A percentile compares a stretch with the other conserved stretches of the same genome.
These are phyloP conservation scores for Noctua pronuba DNA, from an alignment of 2,888 invertebrate genomes.

Conservation along the genomic window DNA sequence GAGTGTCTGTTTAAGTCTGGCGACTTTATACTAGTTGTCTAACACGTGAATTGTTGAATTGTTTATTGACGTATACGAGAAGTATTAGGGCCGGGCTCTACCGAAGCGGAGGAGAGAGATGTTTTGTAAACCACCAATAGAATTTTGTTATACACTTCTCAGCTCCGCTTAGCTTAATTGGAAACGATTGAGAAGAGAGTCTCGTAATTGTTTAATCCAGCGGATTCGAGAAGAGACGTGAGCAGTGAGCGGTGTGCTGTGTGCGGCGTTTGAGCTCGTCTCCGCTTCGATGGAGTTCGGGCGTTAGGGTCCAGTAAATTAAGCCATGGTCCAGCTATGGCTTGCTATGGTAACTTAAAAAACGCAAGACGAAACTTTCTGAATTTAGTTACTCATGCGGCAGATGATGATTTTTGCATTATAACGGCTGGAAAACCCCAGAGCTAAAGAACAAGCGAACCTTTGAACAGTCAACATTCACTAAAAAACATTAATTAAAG, in stretches of 20 bases:
- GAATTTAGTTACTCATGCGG: neutral
- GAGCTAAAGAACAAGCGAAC: slow-evolving; percentile 7
- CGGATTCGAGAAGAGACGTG: too few species aligned
- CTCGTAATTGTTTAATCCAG: too few species aligned
- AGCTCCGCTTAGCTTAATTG: too few species aligned
- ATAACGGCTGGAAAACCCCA: neutral
- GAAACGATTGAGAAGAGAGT: too few species aligned
- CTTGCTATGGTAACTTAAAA: neutral
- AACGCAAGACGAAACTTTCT: neutral
- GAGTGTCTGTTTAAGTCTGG: neutral
- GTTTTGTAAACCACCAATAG: too few species aligned
- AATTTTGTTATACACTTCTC: too few species aligned
- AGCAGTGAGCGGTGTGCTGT: too few species aligned
- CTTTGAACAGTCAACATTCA: neutral
- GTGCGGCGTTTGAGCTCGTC: too few species aligned
- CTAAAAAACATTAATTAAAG: neutral
- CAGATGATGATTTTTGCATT: neutral
- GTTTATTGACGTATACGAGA: neutral
- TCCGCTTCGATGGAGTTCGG: too few species aligned
- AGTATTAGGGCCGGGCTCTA: neutral
- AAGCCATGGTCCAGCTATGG: neutral
- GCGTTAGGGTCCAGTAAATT: neutral
- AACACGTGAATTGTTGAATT: neutral
- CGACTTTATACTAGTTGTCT: neutral
- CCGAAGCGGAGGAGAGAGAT: too few species aligned